A percentile compares a stretch with the other conserved stretches of the same genome.
Conservation (phyloP, 2,113 vertebrate genomes). For the Phalacrocorax brasilianus region DNA sequence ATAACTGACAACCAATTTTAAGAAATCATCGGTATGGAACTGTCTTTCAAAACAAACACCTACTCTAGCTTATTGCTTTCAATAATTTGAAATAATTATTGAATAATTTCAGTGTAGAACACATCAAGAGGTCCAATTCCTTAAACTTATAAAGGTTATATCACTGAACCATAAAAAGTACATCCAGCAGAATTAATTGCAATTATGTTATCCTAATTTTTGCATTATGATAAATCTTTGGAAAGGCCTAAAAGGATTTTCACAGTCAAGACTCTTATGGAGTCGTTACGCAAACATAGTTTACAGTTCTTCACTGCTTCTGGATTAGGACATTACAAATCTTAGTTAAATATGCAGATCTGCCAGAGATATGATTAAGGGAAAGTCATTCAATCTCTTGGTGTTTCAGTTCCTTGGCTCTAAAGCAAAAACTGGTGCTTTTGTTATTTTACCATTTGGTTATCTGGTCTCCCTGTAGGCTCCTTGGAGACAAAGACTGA, state of each 20-base stretch:
- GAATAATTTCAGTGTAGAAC: not conserved
- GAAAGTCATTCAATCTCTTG: not conserved
- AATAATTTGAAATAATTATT: not conserved
- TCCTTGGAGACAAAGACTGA: not conserved
- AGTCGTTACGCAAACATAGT: not conserved
- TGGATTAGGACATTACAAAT: not conserved
- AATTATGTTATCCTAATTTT: not conserved
- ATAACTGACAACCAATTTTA: not conserved
- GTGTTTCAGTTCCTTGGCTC: not conserved
- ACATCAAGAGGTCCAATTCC: not conserved
- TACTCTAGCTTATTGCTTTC: not conserved
- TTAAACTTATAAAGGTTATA: not conserved
- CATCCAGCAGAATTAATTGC: not conserved
- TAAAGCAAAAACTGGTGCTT: not conserved
- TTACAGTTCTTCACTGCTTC: not conserved
- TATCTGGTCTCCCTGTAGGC: not conserved
- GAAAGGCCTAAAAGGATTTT: not conserved
- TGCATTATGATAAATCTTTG: not conserved
- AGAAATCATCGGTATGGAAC: not conserved
- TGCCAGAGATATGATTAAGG: not conserved
- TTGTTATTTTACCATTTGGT: not conserved
- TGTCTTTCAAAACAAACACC: not conserved
- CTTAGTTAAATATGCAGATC: not conserved
- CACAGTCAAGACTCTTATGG: not conserved
- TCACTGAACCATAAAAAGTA: not conserved